Percentiles rank a stretch among this genome's conserved stretches.
Conservation (phyloP, 2,113 vertebrate species). For the Antechinus stuartii region DNA sequence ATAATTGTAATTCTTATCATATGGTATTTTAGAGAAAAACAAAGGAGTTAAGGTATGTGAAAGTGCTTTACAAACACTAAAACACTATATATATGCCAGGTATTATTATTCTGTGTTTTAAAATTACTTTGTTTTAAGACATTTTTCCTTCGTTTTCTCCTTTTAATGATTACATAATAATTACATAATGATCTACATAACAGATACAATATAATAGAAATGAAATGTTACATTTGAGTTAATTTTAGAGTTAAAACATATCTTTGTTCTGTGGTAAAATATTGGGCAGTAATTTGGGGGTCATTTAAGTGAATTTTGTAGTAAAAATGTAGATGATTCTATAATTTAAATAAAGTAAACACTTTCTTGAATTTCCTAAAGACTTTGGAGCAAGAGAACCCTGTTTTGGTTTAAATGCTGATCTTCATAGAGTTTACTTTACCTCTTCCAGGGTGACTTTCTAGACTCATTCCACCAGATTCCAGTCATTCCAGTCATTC, state of each 20-base stretch:
- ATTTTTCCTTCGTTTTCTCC: slow-evolving; percentile 63
- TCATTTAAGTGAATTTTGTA: slow-evolving; percentile 51
- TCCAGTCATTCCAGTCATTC: background rate
- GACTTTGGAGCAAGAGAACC: background rate
- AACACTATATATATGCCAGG: background rate
- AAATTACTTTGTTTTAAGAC: slow-evolving; percentile 77
- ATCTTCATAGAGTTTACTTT: background rate
- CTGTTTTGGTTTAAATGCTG: background rate
- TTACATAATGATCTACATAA: slow-evolving; percentile 24
- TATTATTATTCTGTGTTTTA: slow-evolving; percentile 65
- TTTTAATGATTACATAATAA: slow-evolving; percentile 49
- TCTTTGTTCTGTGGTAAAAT: slow-evolving; percentile 31
- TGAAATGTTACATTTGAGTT: slow-evolving; percentile 6
- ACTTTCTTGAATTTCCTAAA: background rate
- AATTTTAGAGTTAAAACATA: slow-evolving; percentile 57
- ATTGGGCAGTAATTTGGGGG: slow-evolving; percentile 8
- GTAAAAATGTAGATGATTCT: slow-evolving; percentile 42
- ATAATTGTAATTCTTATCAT: background rate
- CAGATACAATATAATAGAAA: background rate
- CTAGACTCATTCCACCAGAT: background rate
- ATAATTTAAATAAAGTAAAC: background rate
- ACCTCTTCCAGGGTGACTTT: background rate
- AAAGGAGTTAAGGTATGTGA: background rate
- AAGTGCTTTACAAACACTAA: background rate
- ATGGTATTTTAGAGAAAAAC: background rate